Base-by-base conservation (phyloP, 2,113 vertebrate species). In the Tichodroma muraria region DNA sequence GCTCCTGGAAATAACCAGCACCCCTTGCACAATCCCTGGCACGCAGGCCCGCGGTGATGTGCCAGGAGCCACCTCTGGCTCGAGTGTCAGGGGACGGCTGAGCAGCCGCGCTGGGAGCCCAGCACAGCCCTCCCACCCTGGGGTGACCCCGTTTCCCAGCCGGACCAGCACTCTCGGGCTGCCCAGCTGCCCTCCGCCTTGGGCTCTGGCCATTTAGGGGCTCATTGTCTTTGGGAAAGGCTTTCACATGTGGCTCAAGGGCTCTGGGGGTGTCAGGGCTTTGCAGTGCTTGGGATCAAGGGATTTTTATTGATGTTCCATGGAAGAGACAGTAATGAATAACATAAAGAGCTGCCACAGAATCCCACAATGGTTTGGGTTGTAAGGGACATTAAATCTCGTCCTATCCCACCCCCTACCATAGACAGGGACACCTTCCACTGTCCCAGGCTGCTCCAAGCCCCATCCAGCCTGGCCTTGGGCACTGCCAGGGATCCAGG, bases 1-100 rank as follows among this genome's bases (percentile, higher is more conserved):
- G 56, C 78, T 90, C 89, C 89, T 95, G 92, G 93, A 91, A 81
- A 88, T 57, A 87, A 96, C 65, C 73, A 56, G 20, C 37, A 19
- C 10, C 0, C 3, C 57, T 90, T 95, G 76, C 71, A 44, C 79
- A 94, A 77, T 9, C 14, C 40, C 76, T 63, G 85, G 57, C 85
- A 75, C 12, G 4, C 73, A 30, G 2, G 35, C 2, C 6, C 1
- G 0, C 4, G 8, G 53, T 23, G 37, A 78, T 1, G 4, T 23
- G 25, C 22, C 31, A 15, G 10, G 44, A 88, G 31, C 69, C 52
- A 40, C 23, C 15, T 35, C 44, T 59, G 80, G 40, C 63, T 64
- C 53, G 3, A 13, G 37, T 8, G 59, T 6, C 72, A 61, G 44
- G 63, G 52, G 13, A 11, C 0, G 16, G 19, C 21, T 35, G 6